Conservation (phyloP, 2,113 vertebrate species). For the Suricata suricatta region DNA sequence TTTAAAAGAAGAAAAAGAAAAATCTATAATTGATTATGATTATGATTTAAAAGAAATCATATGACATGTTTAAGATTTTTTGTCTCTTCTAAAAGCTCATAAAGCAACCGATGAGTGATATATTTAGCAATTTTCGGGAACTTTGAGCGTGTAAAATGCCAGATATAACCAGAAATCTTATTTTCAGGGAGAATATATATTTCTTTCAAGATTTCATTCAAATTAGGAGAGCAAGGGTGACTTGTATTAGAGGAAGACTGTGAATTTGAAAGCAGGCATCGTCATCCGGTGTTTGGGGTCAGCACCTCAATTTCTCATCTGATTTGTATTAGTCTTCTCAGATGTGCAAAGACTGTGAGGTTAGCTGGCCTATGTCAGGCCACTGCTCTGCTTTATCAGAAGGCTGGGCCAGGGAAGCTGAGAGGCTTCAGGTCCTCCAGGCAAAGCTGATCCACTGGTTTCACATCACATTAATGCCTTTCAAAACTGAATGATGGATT, state of each 20-base stretch:
- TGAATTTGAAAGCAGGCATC: conserved; percentile 63
- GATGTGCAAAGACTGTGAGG: not conserved
- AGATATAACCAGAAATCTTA: conserved; percentile 62
- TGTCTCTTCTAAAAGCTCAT: conserved; percentile 28
- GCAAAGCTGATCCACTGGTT: not conserved
- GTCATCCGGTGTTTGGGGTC: conserved; percentile 57
- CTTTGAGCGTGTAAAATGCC: conserved; percentile 45
- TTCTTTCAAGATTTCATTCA: conserved; percentile 73
- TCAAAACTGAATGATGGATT: not conserved
- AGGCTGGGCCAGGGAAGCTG: not conserved
- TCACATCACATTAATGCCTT: not conserved
- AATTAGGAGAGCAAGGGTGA: conserved; percentile 56
- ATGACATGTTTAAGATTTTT: conserved; percentile 44
- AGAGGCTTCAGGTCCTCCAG: not conserved
- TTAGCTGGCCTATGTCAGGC: not conserved
- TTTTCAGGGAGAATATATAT: conserved; percentile 65
- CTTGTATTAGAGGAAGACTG: conserved; percentile 56
- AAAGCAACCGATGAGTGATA: conserved; percentile 65
- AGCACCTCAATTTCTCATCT: conserved; percentile 61
- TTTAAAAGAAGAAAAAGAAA: conserved; percentile 42
- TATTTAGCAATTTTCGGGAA: conserved; percentile 67
- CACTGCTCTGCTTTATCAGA: conserved; percentile 1
- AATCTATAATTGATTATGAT: conserved; percentile 23
- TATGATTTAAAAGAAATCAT: conserved; percentile 50
- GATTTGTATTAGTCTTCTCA: conserved; percentile 54